These are phyloP conservation scores for Syritta pipiens DNA, from an alignment of 2,888 invertebrate species.

Conservation along the genomic window DNA sequence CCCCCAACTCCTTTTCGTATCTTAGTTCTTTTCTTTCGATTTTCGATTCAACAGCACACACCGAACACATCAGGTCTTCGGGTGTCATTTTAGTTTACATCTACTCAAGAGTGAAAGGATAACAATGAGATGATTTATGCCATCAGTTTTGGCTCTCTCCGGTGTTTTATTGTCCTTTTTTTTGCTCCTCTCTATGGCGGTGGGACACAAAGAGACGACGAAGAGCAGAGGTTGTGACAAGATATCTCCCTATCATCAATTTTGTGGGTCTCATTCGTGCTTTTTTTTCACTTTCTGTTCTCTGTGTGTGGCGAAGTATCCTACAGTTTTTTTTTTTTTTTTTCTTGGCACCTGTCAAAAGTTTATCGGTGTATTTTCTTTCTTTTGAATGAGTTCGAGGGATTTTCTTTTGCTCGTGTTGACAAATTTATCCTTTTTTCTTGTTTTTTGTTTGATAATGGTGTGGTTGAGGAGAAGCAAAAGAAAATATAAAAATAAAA, in stretches of 20 bases:
- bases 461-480: no score
- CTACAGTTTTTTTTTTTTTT: slow-evolving; percentile 6
- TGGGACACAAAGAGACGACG: slow-evolving; percentile 5
- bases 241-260: slow-evolving; percentile 60
- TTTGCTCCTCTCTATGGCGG: no score
- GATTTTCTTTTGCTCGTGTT: slow-evolving; percentile 26
- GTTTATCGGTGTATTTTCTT: slow-evolving; percentile 52
- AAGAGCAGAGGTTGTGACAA: slow-evolving; percentile 44
- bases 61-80: no score
- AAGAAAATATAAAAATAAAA: no score
- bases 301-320: neutral
- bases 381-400: slow-evolving; percentile 16
- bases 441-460: no score
- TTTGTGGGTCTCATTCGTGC: no score
- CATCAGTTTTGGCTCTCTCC: slow-evolving; percentile 49
- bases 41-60: no score
- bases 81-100: slow-evolving; percentile 56
- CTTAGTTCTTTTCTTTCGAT: slow-evolving; percentile 2
- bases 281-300: slow-evolving; percentile 19
- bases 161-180: slow-evolving; percentile 51
- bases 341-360: slow-evolving; percentile 56
- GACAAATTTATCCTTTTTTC: slow-evolving; percentile 39
- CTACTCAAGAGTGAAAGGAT: slow-evolving; percentile 54
- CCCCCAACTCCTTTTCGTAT: neutral
- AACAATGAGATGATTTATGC: slow-evolving; percentile 66